Base-by-base conservation (phyloP, 2,113 vertebrate species). In the Ameiurus melas region DNA sequence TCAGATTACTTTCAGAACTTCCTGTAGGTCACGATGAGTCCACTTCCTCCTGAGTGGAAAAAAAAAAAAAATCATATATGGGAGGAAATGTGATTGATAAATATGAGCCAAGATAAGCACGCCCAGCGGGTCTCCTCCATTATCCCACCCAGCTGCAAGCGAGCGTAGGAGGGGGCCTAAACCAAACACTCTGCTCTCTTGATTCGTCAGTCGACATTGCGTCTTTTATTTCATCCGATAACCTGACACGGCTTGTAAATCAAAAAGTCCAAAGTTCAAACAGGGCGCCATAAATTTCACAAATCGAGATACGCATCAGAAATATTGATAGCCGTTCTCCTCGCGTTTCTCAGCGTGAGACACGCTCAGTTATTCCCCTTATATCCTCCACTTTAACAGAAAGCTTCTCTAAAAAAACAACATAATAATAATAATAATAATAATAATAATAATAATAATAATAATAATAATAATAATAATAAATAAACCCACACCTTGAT, bases 241-340 rank as follows among this genome's bases (percentile, higher is more conserved):
- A 88, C 77, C 86, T 90, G 89, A 92, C 90, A 90, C 64, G 84
- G 84, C 86, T 85, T 87, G 89, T 92, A 92, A 92, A 92, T 93
- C 89, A 93, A 89, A 80, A 90, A 88, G 85, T 90, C 89, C 79
- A 77, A 88, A 85, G 87, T 91, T 90, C 80, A 89, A 86, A 84
- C 55, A 3, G 47, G 43, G 7, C 70, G 5, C 51, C 77, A 71
- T 79, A 77, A 84, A 88, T 60, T 62, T n/a, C 86, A 89, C 17
- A 10, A 82, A 87, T 91, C 39, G 20, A 89, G 91, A 90, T 91
- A 91, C 60, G 70, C 83, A 85, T 84, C 88, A 84, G 82, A 64
- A 84, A 88, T 55, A 66, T 55, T 73, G 33, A 78, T 84, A 53
- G 25, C 17, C 4, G 33, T 43, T 58, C 71, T 51, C 33, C 5